Conservation (phyloP, 2,888 invertebrate species). For the Drosophila tanythrix region DNA sequence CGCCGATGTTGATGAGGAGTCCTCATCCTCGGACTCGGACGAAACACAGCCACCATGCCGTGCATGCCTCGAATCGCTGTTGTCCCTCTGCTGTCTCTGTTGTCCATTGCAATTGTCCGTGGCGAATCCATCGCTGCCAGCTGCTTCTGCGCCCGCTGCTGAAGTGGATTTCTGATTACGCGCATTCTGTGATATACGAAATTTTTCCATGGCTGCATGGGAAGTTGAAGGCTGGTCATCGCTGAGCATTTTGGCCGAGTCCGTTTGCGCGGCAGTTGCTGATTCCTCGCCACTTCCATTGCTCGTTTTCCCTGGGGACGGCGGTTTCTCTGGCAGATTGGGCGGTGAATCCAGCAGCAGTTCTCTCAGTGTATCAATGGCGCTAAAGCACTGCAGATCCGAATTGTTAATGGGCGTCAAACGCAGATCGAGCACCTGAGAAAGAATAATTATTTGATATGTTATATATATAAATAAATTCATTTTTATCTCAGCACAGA, state of each 20-base stretch:
- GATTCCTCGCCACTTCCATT: constrained; percentile 47
- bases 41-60: constrained; percentile 17
- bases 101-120: constrained; percentile 51
- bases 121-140: constrained; percentile 20
- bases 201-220: constrained; percentile 65
- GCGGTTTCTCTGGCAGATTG: constrained; percentile 31
- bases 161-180: constrained; percentile 28
- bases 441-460: constrained; percentile 5
- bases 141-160: constrained; percentile 22
- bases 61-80: not conserved
- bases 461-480: not conserved
- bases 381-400: constrained; percentile 87
- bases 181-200: constrained; percentile 51
- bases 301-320: constrained; percentile 27
- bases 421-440: constrained; percentile 86
- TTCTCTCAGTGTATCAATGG: constrained; percentile 86
- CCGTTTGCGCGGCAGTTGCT: constrained; percentile 10
- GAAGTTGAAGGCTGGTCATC: constrained; percentile 70
- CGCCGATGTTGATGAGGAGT: constrained; percentile 58
- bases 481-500: constrained; percentile 24
- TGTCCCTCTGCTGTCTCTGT: constrained; percentile 31
- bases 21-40: constrained; percentile 65
- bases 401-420: constrained; percentile 87
- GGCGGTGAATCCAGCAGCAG: constrained; percentile 85
- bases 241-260: constrained; percentile 46